Evolutionary conservation across 35 echinoderm and acorn worm species (phyloP), one percentile per base, ranked within the genome.

Genomic region (Ophioderma brevispina): DNA sequence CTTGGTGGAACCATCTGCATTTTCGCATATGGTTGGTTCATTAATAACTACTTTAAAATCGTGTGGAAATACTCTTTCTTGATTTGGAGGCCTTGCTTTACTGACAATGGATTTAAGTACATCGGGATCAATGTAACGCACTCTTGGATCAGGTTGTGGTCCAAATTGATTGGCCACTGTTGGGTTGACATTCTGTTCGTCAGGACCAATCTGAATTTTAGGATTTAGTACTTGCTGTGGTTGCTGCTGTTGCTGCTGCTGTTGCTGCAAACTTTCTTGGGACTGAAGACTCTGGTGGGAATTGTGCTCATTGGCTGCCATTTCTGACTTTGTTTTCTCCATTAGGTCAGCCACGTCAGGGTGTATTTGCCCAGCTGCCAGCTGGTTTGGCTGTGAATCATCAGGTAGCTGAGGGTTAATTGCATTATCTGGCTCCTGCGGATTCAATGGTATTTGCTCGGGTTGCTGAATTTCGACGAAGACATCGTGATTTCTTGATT

Each of bases 21-120:
- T 91, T 38, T 82, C 64, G 34, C 94, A 95, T 64, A 70, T 81
- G 21, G 87, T 59, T 13, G 94, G 89, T 39, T 95, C 89, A 79
- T 95, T 91, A 23, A 95, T 38, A 49, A 91, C 85, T 13, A 88
- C 31, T 8, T 91, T 87, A 56, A 82, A 92, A 46, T 91, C 49
- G 40, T 95, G 94, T 1, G 94, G 94, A 25, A 83, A 77, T 40
- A 92, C 76, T 36, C 55, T 75, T 14, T 43, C 35, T 33, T 33
- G 40, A 13, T 80, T 32, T 39, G 56, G 42, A 10, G 35, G 30
- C 17, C 78, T 78, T 56, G 76, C 78, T 19, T 34, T 33, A 21
- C 23, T 10, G 18, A 81, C 49, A 32, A 80, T 36, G 1, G 55
- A 15, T 37, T 50, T 21, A 35, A 35, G 39, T 31, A 18, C 77